Evolutionary conservation across 23 tunicate species (phyloP).

Genomic region (Styela clava): DNA sequence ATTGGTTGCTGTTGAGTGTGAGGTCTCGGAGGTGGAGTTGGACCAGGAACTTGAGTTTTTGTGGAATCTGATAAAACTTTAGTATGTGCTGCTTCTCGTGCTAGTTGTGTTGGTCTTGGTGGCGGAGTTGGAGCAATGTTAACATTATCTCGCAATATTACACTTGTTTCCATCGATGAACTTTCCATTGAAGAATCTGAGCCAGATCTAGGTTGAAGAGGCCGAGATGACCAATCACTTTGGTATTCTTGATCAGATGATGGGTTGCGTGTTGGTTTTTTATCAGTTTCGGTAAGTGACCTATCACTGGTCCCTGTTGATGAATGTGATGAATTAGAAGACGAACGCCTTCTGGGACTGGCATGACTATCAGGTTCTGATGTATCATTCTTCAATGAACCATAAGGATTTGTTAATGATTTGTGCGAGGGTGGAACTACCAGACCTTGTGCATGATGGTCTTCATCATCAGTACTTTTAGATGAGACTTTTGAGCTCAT

Average conservation of each 20-base stretch:
- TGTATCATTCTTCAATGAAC: conserved; percentile 64
- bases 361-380: conserved; percentile 43
- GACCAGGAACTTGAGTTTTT: conserved; percentile 24
- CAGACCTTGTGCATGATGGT: not conserved
- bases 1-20: not conserved
- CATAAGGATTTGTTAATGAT: conserved; percentile 72
- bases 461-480: conserved; percentile 32
- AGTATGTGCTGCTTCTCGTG: not conserved
- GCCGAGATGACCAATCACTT: conserved; percentile 88
- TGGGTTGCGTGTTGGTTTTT: not conserved
- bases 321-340: conserved; percentile 56
- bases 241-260: conserved; percentile 48
- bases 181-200: conserved; percentile 77
- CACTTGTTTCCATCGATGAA: conserved; percentile 20
- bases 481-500: conserved; percentile 14
- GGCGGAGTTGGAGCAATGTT: conserved; percentile 74
- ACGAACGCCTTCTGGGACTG: conserved; percentile 20
- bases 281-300: conserved; percentile 30
- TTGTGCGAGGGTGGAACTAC: conserved; percentile 23
- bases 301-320: conserved; percentile 71
- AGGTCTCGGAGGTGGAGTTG: conserved; percentile 70
- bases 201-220: conserved; percentile 68
- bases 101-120: conserved; percentile 51
- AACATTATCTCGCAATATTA: conserved; percentile 1
- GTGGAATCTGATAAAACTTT: not conserved